Evolutionary conservation across 2,113 vertebrate genomes (phyloP), one percentile per base, ranked within the genome.

Genomic region (Toxotes chatareus): DNA sequence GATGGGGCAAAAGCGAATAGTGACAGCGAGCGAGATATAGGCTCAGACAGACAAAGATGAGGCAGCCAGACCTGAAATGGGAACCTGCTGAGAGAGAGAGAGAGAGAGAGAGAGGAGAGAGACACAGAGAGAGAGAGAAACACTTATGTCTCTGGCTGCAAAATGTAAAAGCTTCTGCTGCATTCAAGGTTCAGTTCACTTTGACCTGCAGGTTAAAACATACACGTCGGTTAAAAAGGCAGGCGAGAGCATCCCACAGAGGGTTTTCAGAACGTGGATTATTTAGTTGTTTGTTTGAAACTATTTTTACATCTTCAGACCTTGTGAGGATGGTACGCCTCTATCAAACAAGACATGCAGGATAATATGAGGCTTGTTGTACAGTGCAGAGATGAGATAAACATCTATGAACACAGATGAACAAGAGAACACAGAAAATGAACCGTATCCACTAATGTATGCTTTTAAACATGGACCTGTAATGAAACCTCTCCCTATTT

Each of bases 111-210:
- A 12, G 42, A 3, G 34, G 65, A 34, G 36, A 73, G 0, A 44
- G 64, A 67, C 67, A 85, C 68, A 23, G 16, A 12, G 42, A 3
- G 34, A 36, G 65, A 34, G 36, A 73, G 0, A 44, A 64, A 67
- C 67, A 85, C 68, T 64, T 55, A 56, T 31, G 57, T 82, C 67
- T 74, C 65, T 2, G 55, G 42, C 79, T 56, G 68, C 36, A 78
- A 72, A 84, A 85, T 65, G 79, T 76, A 85, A 86, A 88, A 82
- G 86, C 64, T 59, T 79, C 80, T 72, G 75, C 60, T 69, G 76
- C 82, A 90, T 73, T 88, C 63, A 80, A 65, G 55, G 86, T 85
- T 84, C 74, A 80, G 70, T 62, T 84, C 64, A 57, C 51, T 73
- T 27, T 63, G 74, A 86, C 84, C 84, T 19, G 69, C 62, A 71